Evolutionary conservation across 2,888 invertebrate species (phyloP).

Genomic region (Girardia tigrina): DNA sequence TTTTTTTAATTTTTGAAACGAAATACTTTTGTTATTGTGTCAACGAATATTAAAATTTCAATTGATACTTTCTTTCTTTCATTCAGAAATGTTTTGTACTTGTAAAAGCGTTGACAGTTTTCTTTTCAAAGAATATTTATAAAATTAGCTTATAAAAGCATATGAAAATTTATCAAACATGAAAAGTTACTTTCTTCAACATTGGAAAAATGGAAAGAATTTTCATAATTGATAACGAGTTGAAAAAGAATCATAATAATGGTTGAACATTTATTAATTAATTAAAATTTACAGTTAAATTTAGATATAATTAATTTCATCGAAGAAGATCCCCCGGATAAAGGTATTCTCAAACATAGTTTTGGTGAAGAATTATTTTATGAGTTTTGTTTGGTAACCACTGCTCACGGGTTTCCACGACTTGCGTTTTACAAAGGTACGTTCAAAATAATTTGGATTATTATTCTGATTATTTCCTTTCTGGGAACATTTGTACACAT

Average conservation of each 20-base stretch:
- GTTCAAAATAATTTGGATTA: neutral
- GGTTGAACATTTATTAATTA: neutral
- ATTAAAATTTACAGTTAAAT: neutral
- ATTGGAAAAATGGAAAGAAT: neutral
- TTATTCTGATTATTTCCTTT: neutral
- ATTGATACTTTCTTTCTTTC: too few relatives aligned
- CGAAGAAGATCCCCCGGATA: neutral
- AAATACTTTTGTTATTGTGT: too few relatives aligned
- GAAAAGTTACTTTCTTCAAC: too few relatives aligned
- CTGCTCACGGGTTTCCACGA: conserved; percentile 5
- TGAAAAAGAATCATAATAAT: neutral
- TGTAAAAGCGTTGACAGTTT: neutral
- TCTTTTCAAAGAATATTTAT: neutral
- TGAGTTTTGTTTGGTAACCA: neutral
- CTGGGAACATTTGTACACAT: neutral
- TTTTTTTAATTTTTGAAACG: too few relatives aligned
- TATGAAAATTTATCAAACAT: neutral
- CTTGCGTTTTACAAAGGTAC: neutral
- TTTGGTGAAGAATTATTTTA: neutral
- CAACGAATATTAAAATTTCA: too few relatives aligned
- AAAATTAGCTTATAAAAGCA: neutral
- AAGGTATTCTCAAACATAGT: neutral
- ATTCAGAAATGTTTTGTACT: too few relatives aligned
- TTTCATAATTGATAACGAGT: neutral
- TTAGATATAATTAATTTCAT: neutral